Conservation (phyloP, 2,888 invertebrate genomes). For the Syrista parreyssii region DNA sequence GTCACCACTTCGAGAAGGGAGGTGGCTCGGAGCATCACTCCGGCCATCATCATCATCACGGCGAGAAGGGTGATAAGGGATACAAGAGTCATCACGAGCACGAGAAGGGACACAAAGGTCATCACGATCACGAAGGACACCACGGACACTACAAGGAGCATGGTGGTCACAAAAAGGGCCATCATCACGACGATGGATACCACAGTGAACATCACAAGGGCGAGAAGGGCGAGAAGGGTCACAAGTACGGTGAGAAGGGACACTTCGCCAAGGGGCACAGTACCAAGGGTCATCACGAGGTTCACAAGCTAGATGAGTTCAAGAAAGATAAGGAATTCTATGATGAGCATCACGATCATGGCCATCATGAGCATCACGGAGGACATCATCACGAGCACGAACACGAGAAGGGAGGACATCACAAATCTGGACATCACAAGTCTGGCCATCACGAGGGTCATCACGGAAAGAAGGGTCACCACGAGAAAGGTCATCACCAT, state of each 20-base stretch:
- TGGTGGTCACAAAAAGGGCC: constrained; percentile 73
- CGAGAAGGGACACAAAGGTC: constrained; percentile 78
- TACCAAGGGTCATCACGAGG: constrained; percentile 87
- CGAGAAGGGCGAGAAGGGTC: constrained; percentile 76
- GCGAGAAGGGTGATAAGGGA: constrained; percentile 78
- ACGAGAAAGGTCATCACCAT: constrained; percentile 84
- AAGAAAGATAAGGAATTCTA: constrained; percentile 89
- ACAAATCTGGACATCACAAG: constrained; percentile 85
- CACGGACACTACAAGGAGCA: constrained; percentile 73
- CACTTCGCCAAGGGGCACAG: constrained; percentile 87
- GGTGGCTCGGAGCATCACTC: constrained; percentile 76
- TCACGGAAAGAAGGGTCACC: constrained; percentile 83
- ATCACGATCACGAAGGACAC: constrained; percentile 78
- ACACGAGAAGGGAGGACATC: constrained; percentile 84
- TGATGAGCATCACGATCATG: constrained; percentile 86
- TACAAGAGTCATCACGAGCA: constrained; percentile 78
- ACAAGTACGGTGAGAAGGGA: constrained; percentile 76
- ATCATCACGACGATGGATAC: constrained; percentile 76
- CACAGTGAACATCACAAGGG: constrained; percentile 74
- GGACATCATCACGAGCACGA: constrained; percentile 83
- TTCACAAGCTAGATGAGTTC: constrained; percentile 87
- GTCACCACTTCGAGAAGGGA: constrained; percentile 70
- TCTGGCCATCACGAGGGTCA: constrained; percentile 81
- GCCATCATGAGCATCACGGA: constrained; percentile 85
- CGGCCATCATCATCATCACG: constrained; percentile 74